These are phyloP conservation scores for Rotaria macrura DNA, from an alignment of 2,888 invertebrate species.

Conservation along the genomic window DNA sequence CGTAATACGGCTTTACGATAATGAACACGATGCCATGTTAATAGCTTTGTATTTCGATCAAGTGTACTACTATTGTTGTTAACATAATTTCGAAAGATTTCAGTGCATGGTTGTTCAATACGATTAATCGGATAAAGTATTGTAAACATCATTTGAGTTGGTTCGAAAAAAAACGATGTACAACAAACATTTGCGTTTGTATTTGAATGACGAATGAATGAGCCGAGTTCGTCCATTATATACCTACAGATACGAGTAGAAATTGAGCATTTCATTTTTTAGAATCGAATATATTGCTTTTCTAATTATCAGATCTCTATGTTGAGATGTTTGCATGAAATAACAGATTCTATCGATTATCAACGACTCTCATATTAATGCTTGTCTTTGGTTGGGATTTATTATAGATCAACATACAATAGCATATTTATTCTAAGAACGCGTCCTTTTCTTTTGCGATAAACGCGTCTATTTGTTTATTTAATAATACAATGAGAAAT, in stretches of 20 bases:
- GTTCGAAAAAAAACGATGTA: conserved; percentile 67
- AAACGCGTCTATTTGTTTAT: no score
- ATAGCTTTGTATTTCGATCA: conserved; percentile 50
- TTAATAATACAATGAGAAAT: neutral
- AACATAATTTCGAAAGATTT: conserved; percentile 37
- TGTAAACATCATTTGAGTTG: conserved; percentile 41
- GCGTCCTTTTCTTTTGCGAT: no score
- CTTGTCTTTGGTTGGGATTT: no score
- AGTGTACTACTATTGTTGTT: conserved; percentile 51
- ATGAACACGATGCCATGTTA: conserved; percentile 61
- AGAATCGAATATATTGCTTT: no score
- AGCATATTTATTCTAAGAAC: no score
- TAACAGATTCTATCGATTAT: no score
- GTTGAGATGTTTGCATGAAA: no score
- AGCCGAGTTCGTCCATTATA: conserved; percentile 80
- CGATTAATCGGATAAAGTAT: conserved; percentile 42
- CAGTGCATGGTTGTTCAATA: conserved; percentile 37
- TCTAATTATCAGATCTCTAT: no score
- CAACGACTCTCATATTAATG: no score
- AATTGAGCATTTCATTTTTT: no score
- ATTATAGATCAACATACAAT: no score
- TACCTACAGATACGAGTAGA: conserved; percentile 51
- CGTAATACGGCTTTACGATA: neutral
- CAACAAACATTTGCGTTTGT: conserved; percentile 64
- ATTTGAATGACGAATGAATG: conserved; percentile 68